Percentiles rank a stretch among this genome's conserved stretches.
Evolutionary conservation across 2,888 invertebrate genomes (phyloP).

Genomic region (Cephus nigrinus): DNA sequence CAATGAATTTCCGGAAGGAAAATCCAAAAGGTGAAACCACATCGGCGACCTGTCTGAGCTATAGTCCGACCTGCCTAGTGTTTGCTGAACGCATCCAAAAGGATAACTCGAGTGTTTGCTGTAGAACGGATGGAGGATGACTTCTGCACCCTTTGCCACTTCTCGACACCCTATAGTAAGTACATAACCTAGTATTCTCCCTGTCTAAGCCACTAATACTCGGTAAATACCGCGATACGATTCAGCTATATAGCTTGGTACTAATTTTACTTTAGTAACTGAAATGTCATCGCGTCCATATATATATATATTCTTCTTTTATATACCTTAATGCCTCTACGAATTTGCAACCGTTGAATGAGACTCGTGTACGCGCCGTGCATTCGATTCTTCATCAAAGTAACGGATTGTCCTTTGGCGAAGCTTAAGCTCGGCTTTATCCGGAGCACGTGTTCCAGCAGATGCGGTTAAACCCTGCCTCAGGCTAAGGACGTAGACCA

Average conservation of each 20-base stretch:
- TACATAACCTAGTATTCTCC: neutral
- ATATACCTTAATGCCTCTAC: neutral
- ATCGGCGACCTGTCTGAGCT: neutral
- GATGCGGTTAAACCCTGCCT: slow-evolving; percentile 53
- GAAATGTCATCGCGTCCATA: neutral
- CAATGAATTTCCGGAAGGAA: neutral
- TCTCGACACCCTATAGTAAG: neutral
- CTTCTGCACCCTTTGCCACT: slow-evolving; percentile 25
- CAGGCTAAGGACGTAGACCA: slow-evolving; percentile 20
- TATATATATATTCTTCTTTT: neutral
- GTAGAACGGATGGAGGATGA: slow-evolving; percentile 19
- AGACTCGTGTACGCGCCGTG: neutral
- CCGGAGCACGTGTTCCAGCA: slow-evolving; percentile 55
- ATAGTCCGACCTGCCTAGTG: slow-evolving; percentile 4
- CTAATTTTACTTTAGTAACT: neutral
- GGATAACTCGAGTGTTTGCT: slow-evolving; percentile 33
- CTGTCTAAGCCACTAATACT: neutral
- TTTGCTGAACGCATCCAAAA: slow-evolving; percentile 32
- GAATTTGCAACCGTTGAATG: neutral
- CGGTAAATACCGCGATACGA: neutral
- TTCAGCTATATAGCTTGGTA: neutral
- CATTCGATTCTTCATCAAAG: slow-evolving; percentile 34
- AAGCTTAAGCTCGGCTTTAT: slow-evolving; percentile 38
- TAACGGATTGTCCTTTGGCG: slow-evolving; percentile 35
- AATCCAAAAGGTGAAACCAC: neutral